Conservation (phyloP, 1,140 invertebrate species). For the Tetranychus urticae region DNA sequence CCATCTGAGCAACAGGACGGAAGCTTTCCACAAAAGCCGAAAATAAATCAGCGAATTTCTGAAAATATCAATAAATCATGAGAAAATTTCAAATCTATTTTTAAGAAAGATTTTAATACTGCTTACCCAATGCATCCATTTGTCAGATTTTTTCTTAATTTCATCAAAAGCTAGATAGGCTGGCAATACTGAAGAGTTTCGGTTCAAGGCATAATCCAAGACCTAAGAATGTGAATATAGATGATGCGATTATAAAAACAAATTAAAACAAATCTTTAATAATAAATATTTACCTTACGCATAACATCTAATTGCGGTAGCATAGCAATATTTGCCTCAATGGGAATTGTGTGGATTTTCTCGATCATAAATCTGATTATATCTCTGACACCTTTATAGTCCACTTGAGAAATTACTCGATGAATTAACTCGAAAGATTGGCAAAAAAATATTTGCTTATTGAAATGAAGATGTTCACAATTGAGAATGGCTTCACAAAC, state of each 20-base stretch:
- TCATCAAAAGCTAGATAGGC: slow-evolving; percentile 86
- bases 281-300: slow-evolving; percentile 27
- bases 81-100: not conserved
- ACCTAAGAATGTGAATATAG: not conserved
- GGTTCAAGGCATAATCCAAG: slow-evolving; percentile 66
- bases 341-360: slow-evolving; percentile 52
- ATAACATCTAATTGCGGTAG: slow-evolving; percentile 54
- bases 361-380: slow-evolving; percentile 35
- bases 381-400: slow-evolving; percentile 49
- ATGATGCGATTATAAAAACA: slow-evolving; percentile 21
- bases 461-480: slow-evolving; percentile 48
- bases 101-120: not conserved
- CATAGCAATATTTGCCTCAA: slow-evolving; percentile 44
- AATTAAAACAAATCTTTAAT: slow-evolving; percentile 1
- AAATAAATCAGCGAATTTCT: slow-evolving; percentile 59
- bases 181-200: slow-evolving; percentile 69
- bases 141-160: slow-evolving; percentile 40
- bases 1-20: slow-evolving; percentile 72
- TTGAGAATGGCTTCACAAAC: slow-evolving; percentile 58
- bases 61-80: slow-evolving; percentile 9
- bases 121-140: slow-evolving; percentile 71
- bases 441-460: slow-evolving; percentile 59
- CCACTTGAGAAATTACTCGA: slow-evolving; percentile 62
- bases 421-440: slow-evolving; percentile 55
- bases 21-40: slow-evolving; percentile 78